Conservation (phyloP, 2,888 invertebrate species). For the Cynaeus angustus region DNA sequence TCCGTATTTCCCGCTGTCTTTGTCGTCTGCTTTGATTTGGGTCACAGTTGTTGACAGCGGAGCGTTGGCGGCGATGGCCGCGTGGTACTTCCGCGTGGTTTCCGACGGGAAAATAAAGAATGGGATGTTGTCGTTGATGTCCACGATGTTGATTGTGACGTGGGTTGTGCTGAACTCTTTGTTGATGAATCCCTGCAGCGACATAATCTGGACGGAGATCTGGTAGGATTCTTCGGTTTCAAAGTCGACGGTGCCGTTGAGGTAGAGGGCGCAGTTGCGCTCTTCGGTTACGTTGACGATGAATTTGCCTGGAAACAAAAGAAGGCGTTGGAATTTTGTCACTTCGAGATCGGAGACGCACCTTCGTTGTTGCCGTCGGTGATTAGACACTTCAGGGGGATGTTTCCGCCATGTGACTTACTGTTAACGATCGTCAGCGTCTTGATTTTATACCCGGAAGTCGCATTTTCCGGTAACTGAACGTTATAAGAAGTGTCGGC, state of each 20-base stretch:
- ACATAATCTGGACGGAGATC: constrained; percentile 84
- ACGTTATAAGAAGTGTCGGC: constrained; percentile 90
- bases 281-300: constrained; percentile 83
- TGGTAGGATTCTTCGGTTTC: constrained; percentile 84
- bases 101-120: constrained; percentile 83
- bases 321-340: not conserved
- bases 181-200: constrained; percentile 87
- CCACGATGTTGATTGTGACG: constrained; percentile 87
- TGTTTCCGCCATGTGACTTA: constrained; percentile 79
- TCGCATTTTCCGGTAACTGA: constrained; percentile 86
- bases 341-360: no score
- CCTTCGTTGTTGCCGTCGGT: constrained; percentile 85
- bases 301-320: constrained; percentile 76
- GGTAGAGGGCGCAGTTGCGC: constrained; percentile 86
- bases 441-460: constrained; percentile 79
- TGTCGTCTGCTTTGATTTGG: constrained; percentile 89
- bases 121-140: constrained; percentile 93
- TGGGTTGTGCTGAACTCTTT: constrained; percentile 83
- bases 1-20: constrained; percentile 89
- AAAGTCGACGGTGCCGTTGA: constrained; percentile 85
- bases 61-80: constrained; percentile 83
- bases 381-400: constrained; percentile 86
- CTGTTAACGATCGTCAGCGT: constrained; percentile 84
- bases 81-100: constrained; percentile 83
- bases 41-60: constrained; percentile 84